Conservation (phyloP, 2,888 invertebrate species). For the Acleris sparsana region DNA sequence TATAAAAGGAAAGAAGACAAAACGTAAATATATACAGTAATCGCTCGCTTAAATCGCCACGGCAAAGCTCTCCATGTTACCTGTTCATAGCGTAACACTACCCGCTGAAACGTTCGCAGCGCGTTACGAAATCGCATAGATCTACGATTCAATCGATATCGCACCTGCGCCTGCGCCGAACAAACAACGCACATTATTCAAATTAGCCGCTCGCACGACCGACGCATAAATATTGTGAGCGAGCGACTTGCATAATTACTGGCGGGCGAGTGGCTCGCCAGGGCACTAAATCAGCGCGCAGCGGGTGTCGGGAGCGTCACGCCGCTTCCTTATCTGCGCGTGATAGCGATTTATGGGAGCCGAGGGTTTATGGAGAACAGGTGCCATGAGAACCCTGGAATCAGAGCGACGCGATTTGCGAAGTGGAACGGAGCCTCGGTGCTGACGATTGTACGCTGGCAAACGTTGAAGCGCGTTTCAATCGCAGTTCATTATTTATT, state of each 20-base stretch:
- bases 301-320: constrained; percentile 28
- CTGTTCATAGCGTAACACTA: background rate
- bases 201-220: constrained; percentile 33
- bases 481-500: no score
- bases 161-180: constrained; percentile 25
- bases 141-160: constrained; percentile 35
- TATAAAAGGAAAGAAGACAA: no score
- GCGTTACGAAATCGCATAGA: constrained; percentile 25
- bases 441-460: background rate
- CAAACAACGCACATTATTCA: constrained; percentile 35
- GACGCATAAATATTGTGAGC: constrained; percentile 37
- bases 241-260: constrained; percentile 38
- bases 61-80: no score
- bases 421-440: background rate
- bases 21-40: no score
- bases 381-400: background rate
- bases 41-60: no score
- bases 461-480: no score
- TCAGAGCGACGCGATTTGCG: background rate
- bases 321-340: constrained; percentile 34
- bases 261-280: constrained; percentile 7
- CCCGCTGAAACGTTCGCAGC: constrained; percentile 11
- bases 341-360: constrained; percentile 34
- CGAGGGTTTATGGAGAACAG: background rate
- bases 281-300: constrained; percentile 31